These are phyloP conservation scores for Lepidurus arcticus DNA, from an alignment of 1,140 invertebrate species.

Conservation along the genomic window DNA sequence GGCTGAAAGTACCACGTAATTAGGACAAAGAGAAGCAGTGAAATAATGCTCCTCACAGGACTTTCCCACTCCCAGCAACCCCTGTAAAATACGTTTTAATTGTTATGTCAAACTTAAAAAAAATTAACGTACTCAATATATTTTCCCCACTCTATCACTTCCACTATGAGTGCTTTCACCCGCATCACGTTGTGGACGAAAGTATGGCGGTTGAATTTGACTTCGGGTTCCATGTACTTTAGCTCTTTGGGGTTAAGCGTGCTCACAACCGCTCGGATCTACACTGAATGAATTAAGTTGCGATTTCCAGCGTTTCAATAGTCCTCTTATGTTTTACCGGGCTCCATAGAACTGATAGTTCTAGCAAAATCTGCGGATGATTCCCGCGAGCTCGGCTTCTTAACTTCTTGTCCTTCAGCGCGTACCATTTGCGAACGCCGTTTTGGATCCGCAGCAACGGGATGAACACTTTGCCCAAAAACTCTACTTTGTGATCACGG, in stretches of 20 bases:
- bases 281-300: conserved; percentile 37
- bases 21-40: conserved; percentile 75
- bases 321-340: conserved; percentile 58
- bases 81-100: conserved; percentile 49
- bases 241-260: conserved; percentile 93
- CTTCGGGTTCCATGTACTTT: conserved; percentile 88
- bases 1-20: conserved; percentile 78
- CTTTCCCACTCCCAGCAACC: conserved; percentile 98
- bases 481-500: conserved; percentile 95
- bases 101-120: background rate
- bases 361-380: conserved; percentile 81
- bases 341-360: conserved; percentile 90
- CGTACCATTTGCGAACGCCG: conserved; percentile 91
- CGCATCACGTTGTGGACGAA: conserved; percentile 91
- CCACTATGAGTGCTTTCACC: conserved; percentile 80
- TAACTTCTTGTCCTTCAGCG: conserved; percentile 93
- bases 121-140: conserved; percentile 72
- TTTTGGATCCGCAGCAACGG: conserved; percentile 82
- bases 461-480: conserved; percentile 87
- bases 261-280: conserved; percentile 79
- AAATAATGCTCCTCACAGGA: conserved; percentile 74
- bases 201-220: conserved; percentile 90
- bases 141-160: conserved; percentile 81
- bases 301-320: background rate
- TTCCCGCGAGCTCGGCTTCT: conserved; percentile 80